A percentile compares a stretch with the other conserved stretches of the same genome.
These are phyloP conservation scores for Mustelus asterias DNA, from an alignment of 2,113 vertebrate genomes.

Conservation along the genomic window DNA sequence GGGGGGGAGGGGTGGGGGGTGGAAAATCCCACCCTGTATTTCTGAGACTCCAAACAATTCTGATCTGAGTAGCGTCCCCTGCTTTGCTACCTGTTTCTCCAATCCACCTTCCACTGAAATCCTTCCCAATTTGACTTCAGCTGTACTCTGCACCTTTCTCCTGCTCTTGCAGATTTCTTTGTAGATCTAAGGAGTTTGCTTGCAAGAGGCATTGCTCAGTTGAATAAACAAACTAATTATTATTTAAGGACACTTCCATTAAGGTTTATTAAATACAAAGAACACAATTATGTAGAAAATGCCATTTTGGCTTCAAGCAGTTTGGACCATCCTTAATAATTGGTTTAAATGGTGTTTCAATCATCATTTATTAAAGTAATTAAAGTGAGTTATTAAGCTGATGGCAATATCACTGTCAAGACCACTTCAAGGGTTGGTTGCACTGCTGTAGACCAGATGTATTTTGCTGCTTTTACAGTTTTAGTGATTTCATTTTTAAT, in stretches of 20 bases:
- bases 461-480: neutral
- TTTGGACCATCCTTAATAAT: constrained; percentile 7
- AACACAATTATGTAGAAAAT: neutral
- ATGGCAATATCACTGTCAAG: neutral
- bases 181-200: neutral
- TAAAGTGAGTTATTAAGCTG: neutral
- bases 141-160: neutral
- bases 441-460: neutral
- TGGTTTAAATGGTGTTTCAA: neutral
- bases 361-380: neutral
- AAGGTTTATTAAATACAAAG: neutral
- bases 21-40: neutral
- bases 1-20: too few relatives aligned
- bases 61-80: neutral
- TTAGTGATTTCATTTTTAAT: neutral
- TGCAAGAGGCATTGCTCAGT: neutral
- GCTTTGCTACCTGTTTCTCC: neutral
- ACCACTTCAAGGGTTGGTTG: neutral
- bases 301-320: neutral
- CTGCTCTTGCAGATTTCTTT: neutral
- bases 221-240: neutral
- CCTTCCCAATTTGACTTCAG: neutral
- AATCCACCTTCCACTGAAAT: neutral
- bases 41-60: neutral
- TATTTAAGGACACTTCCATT: constrained; percentile 14